phyloP scores from a whole-genome alignment of 1,140 invertebrate species.

The Tetramorium alpestre region DNA sequence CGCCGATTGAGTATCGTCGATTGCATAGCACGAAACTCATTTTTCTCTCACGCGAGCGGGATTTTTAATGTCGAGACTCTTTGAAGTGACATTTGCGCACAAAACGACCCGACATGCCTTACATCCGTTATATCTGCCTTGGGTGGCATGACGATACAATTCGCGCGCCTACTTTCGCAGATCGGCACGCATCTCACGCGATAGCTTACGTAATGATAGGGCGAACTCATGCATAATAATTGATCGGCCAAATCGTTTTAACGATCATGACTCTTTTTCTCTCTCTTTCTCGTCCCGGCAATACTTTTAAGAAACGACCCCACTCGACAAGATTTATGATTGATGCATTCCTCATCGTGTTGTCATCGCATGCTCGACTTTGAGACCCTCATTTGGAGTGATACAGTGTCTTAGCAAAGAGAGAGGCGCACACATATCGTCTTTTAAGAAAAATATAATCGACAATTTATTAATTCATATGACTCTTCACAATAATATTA shows the following conservation, averaged over 20 bases:
- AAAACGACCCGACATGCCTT: background rate
- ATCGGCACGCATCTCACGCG: background rate
- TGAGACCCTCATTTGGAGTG: too few relatives aligned
- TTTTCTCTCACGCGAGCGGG: background rate
- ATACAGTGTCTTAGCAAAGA: background rate
- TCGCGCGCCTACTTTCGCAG: background rate
- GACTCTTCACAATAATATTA: background rate
- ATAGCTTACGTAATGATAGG: constrained; percentile 1
- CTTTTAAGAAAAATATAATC: background rate
- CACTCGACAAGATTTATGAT: background rate
- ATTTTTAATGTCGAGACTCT: background rate
- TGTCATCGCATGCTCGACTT: background rate
- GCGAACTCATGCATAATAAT: background rate
- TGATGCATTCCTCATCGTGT: background rate
- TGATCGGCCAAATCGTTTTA: background rate
- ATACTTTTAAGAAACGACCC: constrained; percentile 20
- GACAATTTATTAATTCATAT: background rate
- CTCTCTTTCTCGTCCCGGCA: background rate
- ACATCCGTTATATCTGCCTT: background rate
- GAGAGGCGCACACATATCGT: background rate
- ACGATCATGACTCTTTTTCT: background rate
- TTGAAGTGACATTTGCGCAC: constrained; percentile 11
- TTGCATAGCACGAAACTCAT: background rate
- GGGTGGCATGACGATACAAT: constrained; percentile 6
- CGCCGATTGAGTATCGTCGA: background rate